These are phyloP conservation scores for Brachyhypopomus occidentalis DNA, from an alignment of 2,113 vertebrate species.

Conservation along the genomic window DNA sequence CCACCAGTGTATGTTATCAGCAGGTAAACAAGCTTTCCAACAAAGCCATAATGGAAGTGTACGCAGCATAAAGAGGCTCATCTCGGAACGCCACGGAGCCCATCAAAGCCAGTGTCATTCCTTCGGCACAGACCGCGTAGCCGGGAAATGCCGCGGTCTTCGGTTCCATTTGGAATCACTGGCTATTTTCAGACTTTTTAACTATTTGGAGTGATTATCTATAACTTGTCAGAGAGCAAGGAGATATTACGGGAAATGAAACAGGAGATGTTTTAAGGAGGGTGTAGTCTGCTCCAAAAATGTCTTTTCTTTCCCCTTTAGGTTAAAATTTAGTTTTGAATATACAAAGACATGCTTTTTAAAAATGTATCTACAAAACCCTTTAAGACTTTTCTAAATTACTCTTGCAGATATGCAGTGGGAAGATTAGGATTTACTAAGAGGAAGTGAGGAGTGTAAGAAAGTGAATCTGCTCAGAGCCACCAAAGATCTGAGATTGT, in stretches of 20 bases:
- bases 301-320: constrained; percentile 41
- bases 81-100: constrained; percentile 80
- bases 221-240: constrained; percentile 71
- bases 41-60: constrained; percentile 83
- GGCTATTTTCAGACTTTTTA: constrained; percentile 76
- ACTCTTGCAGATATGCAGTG: neutral
- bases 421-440: neutral
- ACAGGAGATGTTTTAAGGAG: constrained; percentile 63
- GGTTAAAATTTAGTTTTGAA: neutral
- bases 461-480: neutral
- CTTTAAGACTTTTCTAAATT: neutral
- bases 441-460: neutral
- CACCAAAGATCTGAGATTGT: neutral
- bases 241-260: constrained; percentile 72
- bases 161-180: constrained; percentile 72
- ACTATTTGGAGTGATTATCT: constrained; percentile 77
- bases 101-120: constrained; percentile 80
- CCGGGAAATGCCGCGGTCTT: constrained; percentile 72
- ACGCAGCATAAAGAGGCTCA: constrained; percentile 80
- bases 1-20: constrained; percentile 85
- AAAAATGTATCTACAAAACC: neutral
- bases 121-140: constrained; percentile 74
- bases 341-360: neutral
- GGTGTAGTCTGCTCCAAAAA: constrained; percentile 45
- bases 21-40: constrained; percentile 85